Conservation (phyloP, 1,140 invertebrate species). For the Drosophila virilis region DNA sequence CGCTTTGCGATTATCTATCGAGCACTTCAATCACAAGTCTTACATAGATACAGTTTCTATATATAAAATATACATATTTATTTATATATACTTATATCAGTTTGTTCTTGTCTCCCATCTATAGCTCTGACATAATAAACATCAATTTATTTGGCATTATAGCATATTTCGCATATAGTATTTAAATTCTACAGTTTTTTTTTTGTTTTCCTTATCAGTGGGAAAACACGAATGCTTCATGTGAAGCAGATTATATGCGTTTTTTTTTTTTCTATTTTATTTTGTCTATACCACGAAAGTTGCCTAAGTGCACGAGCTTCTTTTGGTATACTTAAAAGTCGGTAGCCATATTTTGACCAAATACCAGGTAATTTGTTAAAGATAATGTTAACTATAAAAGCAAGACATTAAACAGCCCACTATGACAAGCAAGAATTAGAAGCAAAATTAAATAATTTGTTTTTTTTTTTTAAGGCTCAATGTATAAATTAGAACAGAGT, state of each 20-base stretch:
- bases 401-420: neutral
- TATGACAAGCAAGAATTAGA: neutral
- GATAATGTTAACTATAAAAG: neutral
- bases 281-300: slow-evolving; percentile 15
- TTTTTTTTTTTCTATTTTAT: slow-evolving; percentile 10
- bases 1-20: slow-evolving; percentile 5
- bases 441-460: too few relatives aligned
- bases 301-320: slow-evolving; percentile 1
- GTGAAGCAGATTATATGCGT: slow-evolving; percentile 21
- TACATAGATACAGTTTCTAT: neutral
- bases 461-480: too few relatives aligned
- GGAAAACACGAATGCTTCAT: slow-evolving; percentile 13
- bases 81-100: neutral
- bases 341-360: neutral
- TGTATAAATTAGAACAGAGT: neutral
- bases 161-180: neutral
- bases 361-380: neutral
- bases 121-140: slow-evolving; percentile 31
- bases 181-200: slow-evolving; percentile 10
- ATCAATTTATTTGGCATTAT: slow-evolving; percentile 14
- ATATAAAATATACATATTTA: slow-evolving; percentile 3
- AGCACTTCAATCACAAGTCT: slow-evolving; percentile 7
- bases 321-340: neutral
- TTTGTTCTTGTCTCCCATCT: slow-evolving; percentile 23
- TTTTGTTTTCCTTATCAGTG: slow-evolving; percentile 17